These are phyloP conservation scores for Scleropages formosus DNA, from an alignment of 2,797 vertebrate species.

Conservation along the genomic window DNA sequence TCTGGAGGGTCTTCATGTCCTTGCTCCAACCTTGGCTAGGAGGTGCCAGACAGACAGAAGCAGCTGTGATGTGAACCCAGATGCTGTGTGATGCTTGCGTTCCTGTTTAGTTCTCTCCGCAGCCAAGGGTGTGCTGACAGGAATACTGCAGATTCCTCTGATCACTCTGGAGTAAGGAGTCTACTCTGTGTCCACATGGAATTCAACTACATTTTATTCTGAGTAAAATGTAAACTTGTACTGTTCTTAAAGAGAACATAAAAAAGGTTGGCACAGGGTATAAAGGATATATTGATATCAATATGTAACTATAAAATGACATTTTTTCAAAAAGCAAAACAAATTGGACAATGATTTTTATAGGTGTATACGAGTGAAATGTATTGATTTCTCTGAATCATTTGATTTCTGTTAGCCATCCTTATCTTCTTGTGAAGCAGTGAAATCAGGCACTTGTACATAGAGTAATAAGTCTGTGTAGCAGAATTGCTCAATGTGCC, in stretches of 20 bases:
- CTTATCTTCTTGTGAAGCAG: background rate
- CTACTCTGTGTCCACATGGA: background rate
- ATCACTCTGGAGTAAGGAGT: background rate
- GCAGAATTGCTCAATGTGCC: conserved; percentile 1
- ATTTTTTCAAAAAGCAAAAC: too few species aligned
- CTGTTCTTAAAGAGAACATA: background rate
- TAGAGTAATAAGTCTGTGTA: background rate
- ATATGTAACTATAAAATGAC: too few species aligned
- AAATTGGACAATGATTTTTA: too few species aligned
- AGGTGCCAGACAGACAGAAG: background rate
- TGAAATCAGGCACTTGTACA: background rate
- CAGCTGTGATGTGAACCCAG: conserved; percentile 17
- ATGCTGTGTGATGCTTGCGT: background rate
- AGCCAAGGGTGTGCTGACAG: conserved; percentile 9
- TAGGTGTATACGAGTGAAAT: too few species aligned
- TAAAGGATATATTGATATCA: background rate
- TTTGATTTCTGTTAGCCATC: background rate
- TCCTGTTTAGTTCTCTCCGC: conserved; percentile 8
- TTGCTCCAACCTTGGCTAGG: background rate
- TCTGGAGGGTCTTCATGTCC: background rate
- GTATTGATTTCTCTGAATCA: too few species aligned
- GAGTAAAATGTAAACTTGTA: background rate
- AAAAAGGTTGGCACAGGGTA: background rate
- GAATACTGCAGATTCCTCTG: conserved; percentile 8
- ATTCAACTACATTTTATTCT: background rate